These are phyloP conservation scores for Hydrolagus affinis DNA, from an alignment of 2,113 vertebrate genomes.

Conservation along the genomic window DNA sequence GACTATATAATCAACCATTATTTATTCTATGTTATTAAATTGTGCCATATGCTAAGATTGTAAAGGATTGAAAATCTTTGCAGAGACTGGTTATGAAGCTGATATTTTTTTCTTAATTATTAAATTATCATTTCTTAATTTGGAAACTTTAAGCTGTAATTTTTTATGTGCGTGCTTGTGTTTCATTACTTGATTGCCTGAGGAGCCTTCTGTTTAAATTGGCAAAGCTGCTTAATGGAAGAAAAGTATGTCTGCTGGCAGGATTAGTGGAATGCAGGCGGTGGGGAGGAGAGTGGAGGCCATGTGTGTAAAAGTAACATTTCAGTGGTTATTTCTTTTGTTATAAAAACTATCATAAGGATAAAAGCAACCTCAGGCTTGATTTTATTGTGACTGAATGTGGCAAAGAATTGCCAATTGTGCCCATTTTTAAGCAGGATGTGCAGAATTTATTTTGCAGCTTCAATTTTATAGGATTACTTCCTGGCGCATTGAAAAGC, in stretches of 20 bases:
- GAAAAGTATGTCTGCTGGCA: conserved; percentile 59
- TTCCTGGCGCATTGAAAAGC: background rate
- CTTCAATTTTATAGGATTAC: background rate
- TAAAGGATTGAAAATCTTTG: background rate
- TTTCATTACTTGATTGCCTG: conserved; percentile 69
- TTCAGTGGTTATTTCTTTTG: conserved; percentile 39
- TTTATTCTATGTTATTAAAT: no score
- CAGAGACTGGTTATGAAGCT: background rate
- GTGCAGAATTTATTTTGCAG: background rate
- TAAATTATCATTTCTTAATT: conserved; percentile 1
- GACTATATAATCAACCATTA: no score
- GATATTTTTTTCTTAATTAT: conserved; percentile 1
- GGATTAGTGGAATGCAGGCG: conserved; percentile 57
- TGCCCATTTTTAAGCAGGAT: background rate
- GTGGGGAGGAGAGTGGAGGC: background rate
- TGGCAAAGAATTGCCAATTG: background rate
- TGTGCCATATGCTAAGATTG: background rate
- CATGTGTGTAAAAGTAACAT: conserved; percentile 41
- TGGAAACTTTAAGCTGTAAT: background rate
- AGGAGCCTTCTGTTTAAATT: conserved; percentile 67
- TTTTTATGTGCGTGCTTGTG: conserved; percentile 51
- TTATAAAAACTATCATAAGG: conserved; percentile 44
- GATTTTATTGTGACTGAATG: conserved; percentile 47
- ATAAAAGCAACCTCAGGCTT: conserved; percentile 46
- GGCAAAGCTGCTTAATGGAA: conserved; percentile 69